phyloP scores from a whole-genome alignment of 2,113 vertebrate genomes.

The Setophaga kirtlandii region DNA sequence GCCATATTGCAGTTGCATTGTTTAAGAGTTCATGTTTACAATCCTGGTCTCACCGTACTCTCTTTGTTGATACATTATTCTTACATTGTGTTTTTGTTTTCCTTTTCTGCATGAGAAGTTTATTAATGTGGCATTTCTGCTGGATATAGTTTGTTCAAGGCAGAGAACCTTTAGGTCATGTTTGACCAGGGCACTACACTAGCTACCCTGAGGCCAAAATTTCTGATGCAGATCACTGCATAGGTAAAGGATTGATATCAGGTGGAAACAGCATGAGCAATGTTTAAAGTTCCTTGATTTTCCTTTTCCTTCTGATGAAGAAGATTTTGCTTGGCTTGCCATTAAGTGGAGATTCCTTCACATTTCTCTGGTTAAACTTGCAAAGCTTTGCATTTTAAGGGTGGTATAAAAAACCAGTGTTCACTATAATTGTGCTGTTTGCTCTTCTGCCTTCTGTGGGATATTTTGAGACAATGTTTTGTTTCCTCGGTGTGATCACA shows the following conservation, averaged over 20 bases:
- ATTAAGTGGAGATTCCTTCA: background rate
- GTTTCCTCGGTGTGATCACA: background rate
- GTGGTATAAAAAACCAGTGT: background rate
- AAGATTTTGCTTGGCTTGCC: background rate
- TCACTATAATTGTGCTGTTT: background rate
- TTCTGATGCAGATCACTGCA: background rate
- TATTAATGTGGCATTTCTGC: background rate
- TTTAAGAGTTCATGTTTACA: background rate
- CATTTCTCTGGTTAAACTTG: background rate
- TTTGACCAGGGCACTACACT: background rate
- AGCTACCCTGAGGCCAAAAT: background rate
- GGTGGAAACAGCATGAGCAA: background rate
- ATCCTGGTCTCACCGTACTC: background rate
- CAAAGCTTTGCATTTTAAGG: background rate
- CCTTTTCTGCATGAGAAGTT: background rate
- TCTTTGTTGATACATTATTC: background rate
- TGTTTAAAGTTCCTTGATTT: background rate
- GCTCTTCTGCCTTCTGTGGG: background rate
- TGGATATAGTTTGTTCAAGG: background rate
- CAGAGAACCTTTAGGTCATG: background rate
- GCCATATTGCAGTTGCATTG: background rate
- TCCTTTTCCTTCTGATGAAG: background rate
- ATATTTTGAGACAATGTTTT: background rate
- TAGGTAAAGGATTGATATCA: background rate
- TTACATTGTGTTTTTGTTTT: background rate